phyloP scores from a whole-genome alignment of 2,888 invertebrate genomes.

The Campoletis raptor region DNA sequence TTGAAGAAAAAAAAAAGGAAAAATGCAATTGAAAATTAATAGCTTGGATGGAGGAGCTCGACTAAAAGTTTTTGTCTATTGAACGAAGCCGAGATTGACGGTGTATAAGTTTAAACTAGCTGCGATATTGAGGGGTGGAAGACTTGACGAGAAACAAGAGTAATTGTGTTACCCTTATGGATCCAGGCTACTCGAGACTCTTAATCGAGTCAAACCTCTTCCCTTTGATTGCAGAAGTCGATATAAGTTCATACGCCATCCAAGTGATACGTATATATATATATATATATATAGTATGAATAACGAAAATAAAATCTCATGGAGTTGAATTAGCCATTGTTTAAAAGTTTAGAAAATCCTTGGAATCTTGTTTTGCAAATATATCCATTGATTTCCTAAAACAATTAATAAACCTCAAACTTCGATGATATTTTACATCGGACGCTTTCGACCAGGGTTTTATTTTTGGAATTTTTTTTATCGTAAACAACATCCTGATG shows the following conservation, averaged over 20 bases:
- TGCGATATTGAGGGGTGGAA: slow-evolving; percentile 46
- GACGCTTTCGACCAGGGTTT: too few relatives aligned
- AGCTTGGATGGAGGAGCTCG: slow-evolving; percentile 14
- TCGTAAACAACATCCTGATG: too few relatives aligned
- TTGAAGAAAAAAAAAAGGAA: not conserved
- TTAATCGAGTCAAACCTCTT: slow-evolving; percentile 59
- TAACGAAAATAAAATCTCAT: not conserved
- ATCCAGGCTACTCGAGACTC: slow-evolving; percentile 47
- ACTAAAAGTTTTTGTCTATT: not conserved
- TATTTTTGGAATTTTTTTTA: too few relatives aligned
- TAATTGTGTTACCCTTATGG: slow-evolving; percentile 57
- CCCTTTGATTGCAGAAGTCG: slow-evolving; percentile 54
- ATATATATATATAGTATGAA: not conserved
- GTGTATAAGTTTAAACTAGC: slow-evolving; percentile 52
- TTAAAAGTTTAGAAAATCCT: not conserved
- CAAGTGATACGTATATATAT: not conserved
- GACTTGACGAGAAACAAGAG: slow-evolving; percentile 60
- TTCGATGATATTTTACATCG: not conserved
- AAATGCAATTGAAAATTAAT: slow-evolving; percentile 18
- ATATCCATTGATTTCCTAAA: not conserved
- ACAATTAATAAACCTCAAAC: not conserved
- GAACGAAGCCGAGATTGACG: slow-evolving; percentile 42
- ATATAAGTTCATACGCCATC: slow-evolving; percentile 21
- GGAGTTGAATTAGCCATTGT: not conserved
- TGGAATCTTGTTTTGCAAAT: not conserved